Conservation (phyloP, 2,888 invertebrate species). For the Eupithecia vulgata region DNA sequence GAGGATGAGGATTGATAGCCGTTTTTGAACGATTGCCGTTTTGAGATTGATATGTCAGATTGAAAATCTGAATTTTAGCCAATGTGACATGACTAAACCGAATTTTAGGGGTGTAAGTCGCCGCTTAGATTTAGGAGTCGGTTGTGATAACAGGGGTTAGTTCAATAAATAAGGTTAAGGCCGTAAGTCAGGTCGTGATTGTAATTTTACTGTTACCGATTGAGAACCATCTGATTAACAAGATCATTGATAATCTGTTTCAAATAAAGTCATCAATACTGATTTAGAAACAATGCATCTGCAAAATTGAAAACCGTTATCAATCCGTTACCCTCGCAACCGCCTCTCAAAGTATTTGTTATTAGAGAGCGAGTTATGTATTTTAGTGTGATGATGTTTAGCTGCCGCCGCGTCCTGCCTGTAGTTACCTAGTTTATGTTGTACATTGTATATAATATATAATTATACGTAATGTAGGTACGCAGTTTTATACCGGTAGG, state of each 20-base stretch:
- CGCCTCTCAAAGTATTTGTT: conserved; percentile 61
- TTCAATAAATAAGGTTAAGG: conserved; percentile 4
- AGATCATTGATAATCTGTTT: neutral
- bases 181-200: conserved; percentile 7
- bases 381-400: conserved; percentile 81
- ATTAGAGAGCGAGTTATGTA: conserved; percentile 81
- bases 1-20: conserved; percentile 30
- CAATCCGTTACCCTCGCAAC: conserved; percentile 28
- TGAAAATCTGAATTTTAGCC: neutral
- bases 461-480: conserved; percentile 63
- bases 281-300: neutral
- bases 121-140: conserved; percentile 18
- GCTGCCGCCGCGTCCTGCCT: conserved; percentile 72
- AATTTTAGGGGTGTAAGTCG: conserved; percentile 10
- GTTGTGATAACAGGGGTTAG: conserved; percentile 17
- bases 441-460: conserved; percentile 78
- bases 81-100: conserved; percentile 18
- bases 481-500: conserved; percentile 74
- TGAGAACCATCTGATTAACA: conserved; percentile 3
- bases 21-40: conserved; percentile 18
- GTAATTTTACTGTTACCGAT: neutral
- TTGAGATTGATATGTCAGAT: conserved; percentile 12
- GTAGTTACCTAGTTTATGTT: conserved; percentile 60
- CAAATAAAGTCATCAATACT: neutral
- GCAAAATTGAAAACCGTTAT: conserved; percentile 29